Base-by-base conservation (phyloP, 2,888 invertebrate genomes). In the Tortrix viridana region DNA sequence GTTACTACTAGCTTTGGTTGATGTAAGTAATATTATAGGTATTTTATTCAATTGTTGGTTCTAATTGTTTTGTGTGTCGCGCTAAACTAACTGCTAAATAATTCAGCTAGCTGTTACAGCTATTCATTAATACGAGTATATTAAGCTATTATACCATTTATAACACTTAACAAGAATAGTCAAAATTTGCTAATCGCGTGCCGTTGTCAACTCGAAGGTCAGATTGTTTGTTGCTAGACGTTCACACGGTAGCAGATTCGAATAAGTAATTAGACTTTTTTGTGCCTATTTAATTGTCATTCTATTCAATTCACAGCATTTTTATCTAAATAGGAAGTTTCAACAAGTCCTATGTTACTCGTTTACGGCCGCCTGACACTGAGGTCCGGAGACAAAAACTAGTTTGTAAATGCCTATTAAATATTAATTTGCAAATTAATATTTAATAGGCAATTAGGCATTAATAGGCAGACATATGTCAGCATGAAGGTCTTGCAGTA, bases 121-220 rank as follows among this genome's bases (percentile, higher is more conserved):
- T 32, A 32, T 32, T 12, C 2, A 32, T 32, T 9, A 48, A 56
- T 53, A 47, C 46, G n/a, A n/a, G n/a, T n/a, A n/a, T 32, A 55
- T 61, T 55, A 52, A 22, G 16, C 18, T 14, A 6, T 43, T 58
- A 14, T 53, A 58, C 47, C 20, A 47, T 49, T 55, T 58, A 14
- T 53, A 58, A 43, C 20, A 47, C 43, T 55, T 56, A 56, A 62
- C 46, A 53, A 52, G 52, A 47, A 53, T 52, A 52, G 57, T 52
- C 26, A 20, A 52, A 63, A 63, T 57, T 57, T 52, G 47, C 57
- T 41, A 63, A 57, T 52, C 52, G 26, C 56, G 62, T 57, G 52
- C 22, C 37, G 58, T 32, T 32, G 32, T 32, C 32, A 32, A 32
- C 52, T 53, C 32, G 47, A 16, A 12, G 47, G 20, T 50, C 49